These are phyloP conservation scores for Rhea pennata DNA, from an alignment of 2,113 vertebrate genomes.

Conservation along the genomic window DNA sequence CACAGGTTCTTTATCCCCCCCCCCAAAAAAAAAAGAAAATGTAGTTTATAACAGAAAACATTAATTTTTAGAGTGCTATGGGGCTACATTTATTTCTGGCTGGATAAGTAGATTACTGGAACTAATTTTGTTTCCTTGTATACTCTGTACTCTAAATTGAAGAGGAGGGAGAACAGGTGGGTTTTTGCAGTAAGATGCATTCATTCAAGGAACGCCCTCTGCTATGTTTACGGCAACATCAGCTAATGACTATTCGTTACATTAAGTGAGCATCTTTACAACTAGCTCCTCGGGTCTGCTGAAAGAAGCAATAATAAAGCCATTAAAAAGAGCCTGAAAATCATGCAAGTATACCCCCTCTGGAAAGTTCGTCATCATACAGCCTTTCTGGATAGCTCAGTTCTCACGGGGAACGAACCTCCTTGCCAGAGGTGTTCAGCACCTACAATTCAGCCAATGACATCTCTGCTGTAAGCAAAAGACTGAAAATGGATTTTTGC, in stretches of 20 bases:
- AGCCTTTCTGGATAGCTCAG: neutral
- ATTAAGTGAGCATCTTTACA: neutral
- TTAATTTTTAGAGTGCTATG: neutral
- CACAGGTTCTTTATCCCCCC: neutral
- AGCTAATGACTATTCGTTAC: conserved; percentile 19
- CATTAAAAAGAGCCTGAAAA: neutral
- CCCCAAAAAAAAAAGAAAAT: neutral
- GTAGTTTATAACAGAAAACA: neutral
- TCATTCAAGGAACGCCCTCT: neutral
- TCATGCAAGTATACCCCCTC: neutral
- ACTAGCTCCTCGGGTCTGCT: neutral
- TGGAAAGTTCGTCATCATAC: neutral
- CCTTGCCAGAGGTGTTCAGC: neutral
- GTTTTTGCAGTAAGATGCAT: neutral
- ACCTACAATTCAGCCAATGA: neutral
- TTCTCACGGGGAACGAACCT: neutral
- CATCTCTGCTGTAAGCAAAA: neutral
- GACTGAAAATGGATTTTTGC: neutral
- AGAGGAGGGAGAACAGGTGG: neutral
- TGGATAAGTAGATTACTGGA: neutral
- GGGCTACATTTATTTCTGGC: neutral
- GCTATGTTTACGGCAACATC: neutral
- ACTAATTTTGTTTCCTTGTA: conserved; percentile 9
- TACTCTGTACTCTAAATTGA: neutral
- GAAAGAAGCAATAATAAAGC: neutral